Conservation (phyloP, 2,888 invertebrate species). For the Lepidocyrtinus sp. region DNA sequence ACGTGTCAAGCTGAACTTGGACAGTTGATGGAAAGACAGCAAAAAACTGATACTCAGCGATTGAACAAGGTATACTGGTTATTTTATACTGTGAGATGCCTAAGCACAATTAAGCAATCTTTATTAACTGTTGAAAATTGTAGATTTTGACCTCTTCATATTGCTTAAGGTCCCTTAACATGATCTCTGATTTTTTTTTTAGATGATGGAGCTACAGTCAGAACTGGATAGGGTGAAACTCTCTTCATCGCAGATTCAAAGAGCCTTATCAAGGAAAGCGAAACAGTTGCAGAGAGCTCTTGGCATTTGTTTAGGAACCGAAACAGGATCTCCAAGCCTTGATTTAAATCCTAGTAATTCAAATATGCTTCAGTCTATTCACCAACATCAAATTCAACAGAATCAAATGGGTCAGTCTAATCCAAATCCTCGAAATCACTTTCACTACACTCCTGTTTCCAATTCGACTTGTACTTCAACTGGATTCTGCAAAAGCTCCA, state of each 20-base stretch:
- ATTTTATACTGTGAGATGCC: too few relatives aligned
- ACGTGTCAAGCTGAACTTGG: constrained; percentile 25
- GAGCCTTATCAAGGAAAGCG: constrained; percentile 53
- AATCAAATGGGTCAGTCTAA: constrained; percentile 4
- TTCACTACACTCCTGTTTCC: too few relatives aligned
- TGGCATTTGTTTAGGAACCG: constrained; percentile 42
- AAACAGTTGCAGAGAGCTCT: constrained; percentile 67
- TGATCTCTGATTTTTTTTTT: neutral
- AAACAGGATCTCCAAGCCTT: neutral
- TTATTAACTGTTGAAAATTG: too few relatives aligned
- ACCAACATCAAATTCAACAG: constrained; percentile 17
- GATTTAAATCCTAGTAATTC: constrained; percentile 23
- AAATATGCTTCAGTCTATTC: constrained; percentile 17
- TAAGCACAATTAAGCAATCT: too few relatives aligned
- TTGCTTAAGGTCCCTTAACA: too few relatives aligned
- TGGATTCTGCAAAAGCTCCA: constrained; percentile 7
- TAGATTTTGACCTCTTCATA: too few relatives aligned
- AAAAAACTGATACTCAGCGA: neutral
- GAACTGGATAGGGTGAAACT: constrained; percentile 57
- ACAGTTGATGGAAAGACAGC: neutral
- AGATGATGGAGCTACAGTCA: constrained; percentile 60
- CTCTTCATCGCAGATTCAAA: constrained; percentile 59
- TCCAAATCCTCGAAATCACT: too few relatives aligned
- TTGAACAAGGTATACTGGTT: constrained; percentile 20
- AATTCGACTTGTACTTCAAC: too few relatives aligned